These are phyloP conservation scores for Lochmaea crataegi DNA, from an alignment of 2,888 invertebrate species.

Conservation along the genomic window DNA sequence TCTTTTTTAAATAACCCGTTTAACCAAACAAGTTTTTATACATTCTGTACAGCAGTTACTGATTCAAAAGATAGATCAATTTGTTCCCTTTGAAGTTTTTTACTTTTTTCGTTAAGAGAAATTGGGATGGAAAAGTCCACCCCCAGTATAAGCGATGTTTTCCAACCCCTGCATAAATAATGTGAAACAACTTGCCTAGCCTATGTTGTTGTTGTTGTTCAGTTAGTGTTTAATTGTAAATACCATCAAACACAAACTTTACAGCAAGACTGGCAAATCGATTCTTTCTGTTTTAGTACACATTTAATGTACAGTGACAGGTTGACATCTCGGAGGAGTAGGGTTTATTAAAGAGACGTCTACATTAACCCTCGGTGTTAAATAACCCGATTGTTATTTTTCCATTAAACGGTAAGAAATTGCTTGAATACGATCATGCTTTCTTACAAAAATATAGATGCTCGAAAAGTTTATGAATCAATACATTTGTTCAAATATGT, in stretches of 20 bases:
- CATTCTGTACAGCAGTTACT: no score
- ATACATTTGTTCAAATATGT: no score
- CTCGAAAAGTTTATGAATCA: background rate
- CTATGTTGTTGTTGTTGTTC: background rate
- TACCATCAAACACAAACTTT: background rate
- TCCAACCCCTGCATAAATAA: background rate
- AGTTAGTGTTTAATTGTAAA: conserved; percentile 1
- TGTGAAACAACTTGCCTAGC: background rate
- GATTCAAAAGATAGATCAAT: background rate
- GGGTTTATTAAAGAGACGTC: background rate
- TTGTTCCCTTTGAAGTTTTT: background rate
- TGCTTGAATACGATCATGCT: conserved; percentile 3
- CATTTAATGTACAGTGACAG: background rate
- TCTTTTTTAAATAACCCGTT: no score
- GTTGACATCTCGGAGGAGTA: background rate
- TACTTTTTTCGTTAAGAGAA: no score
- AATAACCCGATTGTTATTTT: background rate
- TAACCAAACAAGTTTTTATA: no score
- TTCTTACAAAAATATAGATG: background rate
- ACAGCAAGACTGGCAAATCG: background rate
- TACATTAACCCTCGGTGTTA: background rate
- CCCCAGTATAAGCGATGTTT: no score
- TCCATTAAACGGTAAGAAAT: background rate
- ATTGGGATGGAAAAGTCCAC: no score
- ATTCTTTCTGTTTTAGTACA: background rate